These are phyloP conservation scores for Acanthurus lineatus DNA, from an alignment of 2,797 vertebrate species.

Conservation along the genomic window DNA sequence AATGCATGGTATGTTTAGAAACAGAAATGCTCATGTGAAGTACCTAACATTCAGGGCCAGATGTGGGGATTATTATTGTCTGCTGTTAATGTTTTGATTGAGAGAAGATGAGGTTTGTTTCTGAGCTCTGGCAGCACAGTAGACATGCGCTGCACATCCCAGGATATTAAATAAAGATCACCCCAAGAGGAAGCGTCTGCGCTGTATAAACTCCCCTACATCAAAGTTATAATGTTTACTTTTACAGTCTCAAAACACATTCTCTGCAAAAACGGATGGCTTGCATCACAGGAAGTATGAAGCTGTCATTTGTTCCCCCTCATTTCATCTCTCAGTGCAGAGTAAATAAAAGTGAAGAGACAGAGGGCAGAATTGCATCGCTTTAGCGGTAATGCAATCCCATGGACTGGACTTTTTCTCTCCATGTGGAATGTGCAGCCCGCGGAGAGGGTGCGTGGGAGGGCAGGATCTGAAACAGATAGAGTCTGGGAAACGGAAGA, in stretches of 20 bases:
- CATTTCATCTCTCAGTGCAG: slow-evolving; percentile 63
- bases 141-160: slow-evolving; percentile 70
- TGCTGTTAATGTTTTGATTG: slow-evolving; percentile 84
- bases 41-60: slow-evolving; percentile 67
- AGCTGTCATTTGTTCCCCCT: slow-evolving; percentile 53
- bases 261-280: slow-evolving; percentile 49
- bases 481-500: slow-evolving; percentile 62
- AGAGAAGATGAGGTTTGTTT: slow-evolving; percentile 83
- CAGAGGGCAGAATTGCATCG: slow-evolving; percentile 64
- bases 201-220: slow-evolving; percentile 69
- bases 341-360: slow-evolving; percentile 70
- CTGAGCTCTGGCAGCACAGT: slow-evolving; percentile 80
- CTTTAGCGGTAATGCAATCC: slow-evolving; percentile 62
- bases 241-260: slow-evolving; percentile 58
- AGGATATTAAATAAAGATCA: slow-evolving; percentile 71
- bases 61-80: slow-evolving; percentile 83
- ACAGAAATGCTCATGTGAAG: background rate
- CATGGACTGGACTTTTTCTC: slow-evolving; percentile 58
- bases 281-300: slow-evolving; percentile 75
- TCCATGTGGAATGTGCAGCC: slow-evolving; percentile 71
- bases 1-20: slow-evolving; percentile 4
- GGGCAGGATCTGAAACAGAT: slow-evolving; percentile 61
- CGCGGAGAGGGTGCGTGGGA: slow-evolving; percentile 67
- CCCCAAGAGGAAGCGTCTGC: slow-evolving; percentile 65
- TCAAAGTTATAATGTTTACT: slow-evolving; percentile 78